Percentiles rank a stretch among this genome's conserved stretches.
Conservation (phyloP, 2,113 vertebrate genomes). For the Amphilophus citrinellus region DNA sequence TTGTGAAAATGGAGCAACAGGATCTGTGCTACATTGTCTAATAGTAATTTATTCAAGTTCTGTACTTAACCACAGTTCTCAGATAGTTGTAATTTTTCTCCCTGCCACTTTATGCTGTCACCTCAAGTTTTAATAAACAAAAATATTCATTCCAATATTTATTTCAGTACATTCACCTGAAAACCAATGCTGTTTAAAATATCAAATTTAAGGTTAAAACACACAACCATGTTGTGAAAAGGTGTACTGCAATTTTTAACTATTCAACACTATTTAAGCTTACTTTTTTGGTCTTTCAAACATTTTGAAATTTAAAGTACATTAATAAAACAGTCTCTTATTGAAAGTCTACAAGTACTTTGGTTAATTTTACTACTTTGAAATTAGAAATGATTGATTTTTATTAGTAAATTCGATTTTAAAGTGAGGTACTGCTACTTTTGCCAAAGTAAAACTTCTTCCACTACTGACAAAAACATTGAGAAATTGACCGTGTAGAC, state of each 20-base stretch:
- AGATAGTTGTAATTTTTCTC: neutral
- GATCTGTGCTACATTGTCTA: neutral
- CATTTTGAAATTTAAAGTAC: too few relatives aligned
- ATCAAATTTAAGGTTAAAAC: neutral
- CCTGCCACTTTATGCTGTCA: neutral
- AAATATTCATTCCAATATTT: neutral
- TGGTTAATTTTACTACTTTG: too few relatives aligned
- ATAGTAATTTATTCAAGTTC: neutral
- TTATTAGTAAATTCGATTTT: too few relatives aligned
- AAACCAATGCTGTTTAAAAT: neutral
- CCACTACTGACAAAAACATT: neutral
- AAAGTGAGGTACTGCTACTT: neutral
- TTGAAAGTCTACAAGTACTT: too few relatives aligned
- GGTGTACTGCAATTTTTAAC: too few relatives aligned
- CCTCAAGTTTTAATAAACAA: neutral
- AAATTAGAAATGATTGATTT: too few relatives aligned
- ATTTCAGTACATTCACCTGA: neutral
- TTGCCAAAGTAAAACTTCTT: neutral
- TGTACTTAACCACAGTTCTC: neutral
- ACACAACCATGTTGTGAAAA: too few relatives aligned
- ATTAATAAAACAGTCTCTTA: too few relatives aligned
- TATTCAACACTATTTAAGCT: too few relatives aligned
- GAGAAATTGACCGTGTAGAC: neutral
- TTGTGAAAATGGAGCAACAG: neutral
- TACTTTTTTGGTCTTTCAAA: too few relatives aligned